Evolutionary conservation across 1,140 invertebrate genomes (phyloP), one percentile per base, ranked within the genome.

Genomic region (Eumaeus atala): DNA sequence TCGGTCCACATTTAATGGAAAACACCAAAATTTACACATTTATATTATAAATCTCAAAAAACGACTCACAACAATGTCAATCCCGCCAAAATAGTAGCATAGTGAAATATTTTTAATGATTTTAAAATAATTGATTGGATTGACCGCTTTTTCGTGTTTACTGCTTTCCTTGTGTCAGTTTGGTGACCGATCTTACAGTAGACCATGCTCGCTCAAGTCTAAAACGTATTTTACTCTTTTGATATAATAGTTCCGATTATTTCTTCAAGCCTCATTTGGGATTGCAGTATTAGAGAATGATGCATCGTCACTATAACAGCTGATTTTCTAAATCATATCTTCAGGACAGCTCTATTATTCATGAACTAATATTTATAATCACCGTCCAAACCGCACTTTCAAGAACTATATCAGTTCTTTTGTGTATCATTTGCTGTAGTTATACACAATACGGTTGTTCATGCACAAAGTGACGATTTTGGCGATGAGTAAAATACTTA

Each of bases 101-200:
- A 70, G 61, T 75, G 67, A 72, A 66, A 68, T 70, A 72, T 50
- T 57, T 72, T 79, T 70, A 61, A 71, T 58, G 78, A 70, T 75
- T 77, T 75, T 73, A 71, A 65, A 73, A 77, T 77, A 80, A 84
- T 87, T 87, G 83, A 89, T 88, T 88, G 84, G 85, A 88, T 88
- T 88, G 87, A 88, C 73, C 85, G 87, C 87, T 89, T 87, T 85
- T 82, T 89, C 86, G 86, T 89, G 87, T 89, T 87, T 80, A 87
- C 76, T 77, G 87, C 87, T 89, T 89, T 89, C 82, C 87, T 89
- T 89, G 87, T 89, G 87, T 88, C 84, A 85, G 81, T 87, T 89
- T 89, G 85, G 79, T 87, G 84, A 84, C 82, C 77, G 74, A 70
- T 76, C 84, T 80, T 78, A 74, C 62, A 88, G 87, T 89, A 88